phyloP scores from a whole-genome alignment of 2,113 vertebrate species.

The Sebastes schlegelii region DNA sequence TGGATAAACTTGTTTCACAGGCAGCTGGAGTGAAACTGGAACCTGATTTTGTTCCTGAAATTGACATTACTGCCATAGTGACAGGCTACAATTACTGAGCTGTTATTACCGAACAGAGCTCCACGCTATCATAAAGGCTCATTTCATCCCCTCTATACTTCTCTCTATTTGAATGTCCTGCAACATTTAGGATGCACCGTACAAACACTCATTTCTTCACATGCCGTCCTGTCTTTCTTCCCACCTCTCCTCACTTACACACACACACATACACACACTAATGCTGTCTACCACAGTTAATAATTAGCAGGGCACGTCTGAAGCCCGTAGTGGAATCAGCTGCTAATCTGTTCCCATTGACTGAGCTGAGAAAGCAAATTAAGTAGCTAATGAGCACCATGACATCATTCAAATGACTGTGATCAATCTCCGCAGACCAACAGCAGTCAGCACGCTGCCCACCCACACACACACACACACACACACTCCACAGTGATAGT shows the following conservation, averaged over 20 bases:
- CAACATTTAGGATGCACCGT: conserved; percentile 7
- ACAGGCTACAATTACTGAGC: conserved; percentile 12
- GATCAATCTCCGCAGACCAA: conserved; percentile 48
- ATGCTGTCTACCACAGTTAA: conserved; percentile 1
- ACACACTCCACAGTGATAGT: neutral
- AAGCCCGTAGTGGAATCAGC: conserved; percentile 35
- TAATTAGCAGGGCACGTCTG: conserved; percentile 50
- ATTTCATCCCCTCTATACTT: conserved; percentile 9
- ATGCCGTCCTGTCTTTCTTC: neutral
- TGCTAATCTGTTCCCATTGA: conserved; percentile 66
- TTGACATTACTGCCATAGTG: neutral
- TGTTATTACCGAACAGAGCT: conserved; percentile 11
- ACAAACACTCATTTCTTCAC: conserved; percentile 8
- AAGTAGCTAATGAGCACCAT: conserved; percentile 57
- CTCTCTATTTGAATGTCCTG: conserved; percentile 18
- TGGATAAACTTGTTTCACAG: neutral
- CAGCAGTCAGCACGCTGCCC: neutral
- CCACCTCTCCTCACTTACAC: neutral
- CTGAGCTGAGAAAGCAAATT: conserved; percentile 56
- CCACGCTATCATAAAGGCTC: neutral
- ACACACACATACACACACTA: conserved; percentile 1
- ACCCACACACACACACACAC: conserved; percentile 10
- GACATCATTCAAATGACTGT: conserved; percentile 57
- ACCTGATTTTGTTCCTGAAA: neutral
- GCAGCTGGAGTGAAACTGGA: neutral